Base-by-base conservation (phyloP, 2,888 invertebrate species). In the Eumacrocentrus americanus region DNA sequence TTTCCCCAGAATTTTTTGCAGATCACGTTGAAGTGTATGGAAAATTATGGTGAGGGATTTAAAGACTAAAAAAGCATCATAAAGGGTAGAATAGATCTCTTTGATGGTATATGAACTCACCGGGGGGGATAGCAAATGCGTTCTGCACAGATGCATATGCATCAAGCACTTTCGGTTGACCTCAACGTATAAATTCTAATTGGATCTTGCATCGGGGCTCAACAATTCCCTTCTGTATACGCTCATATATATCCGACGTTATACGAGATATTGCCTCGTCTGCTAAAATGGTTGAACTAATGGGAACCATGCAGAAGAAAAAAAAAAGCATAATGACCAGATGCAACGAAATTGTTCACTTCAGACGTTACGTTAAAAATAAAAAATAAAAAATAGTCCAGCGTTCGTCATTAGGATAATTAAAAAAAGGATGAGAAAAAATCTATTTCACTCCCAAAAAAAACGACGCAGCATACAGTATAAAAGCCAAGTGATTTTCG, bases 141-240 rank as follows among this genome's bases (percentile, higher is more conserved):
- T 56, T 61, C 52, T 57, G 50, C 40, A 40, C 23, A 35, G 46
- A 61, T 64, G 61, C 59, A 61, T 61, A 64, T 64, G 64, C 59
- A 64, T 59, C 53, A 46, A 51, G 42, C 47, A 57, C 47, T 61
- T 53, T 61, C 51, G 37, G 57, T 48, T 53, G 46, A 50, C 54
- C 60, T 53, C 16, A 29, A 25, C 42, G 38, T 40, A 57, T 40
- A 51, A 58, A 58, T 51, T 58, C 51, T 34, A 58, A 58, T 58
- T 58, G 40, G 51, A 50, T 58, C 29, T 40, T 42, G 20, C 12
- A 40, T 47, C 23, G 35, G 40, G 22, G 20, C 37, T 37, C 5
- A 22, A 20, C 37, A 37, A 22, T 37, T 37, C 18, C 18, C 42
- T 42, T 20, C 20, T 4, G 9, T 11, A 9, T 11, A 6, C 9